Base-by-base conservation (phyloP, 2,797 vertebrate species). In the Neopelma chrysocephalum region DNA sequence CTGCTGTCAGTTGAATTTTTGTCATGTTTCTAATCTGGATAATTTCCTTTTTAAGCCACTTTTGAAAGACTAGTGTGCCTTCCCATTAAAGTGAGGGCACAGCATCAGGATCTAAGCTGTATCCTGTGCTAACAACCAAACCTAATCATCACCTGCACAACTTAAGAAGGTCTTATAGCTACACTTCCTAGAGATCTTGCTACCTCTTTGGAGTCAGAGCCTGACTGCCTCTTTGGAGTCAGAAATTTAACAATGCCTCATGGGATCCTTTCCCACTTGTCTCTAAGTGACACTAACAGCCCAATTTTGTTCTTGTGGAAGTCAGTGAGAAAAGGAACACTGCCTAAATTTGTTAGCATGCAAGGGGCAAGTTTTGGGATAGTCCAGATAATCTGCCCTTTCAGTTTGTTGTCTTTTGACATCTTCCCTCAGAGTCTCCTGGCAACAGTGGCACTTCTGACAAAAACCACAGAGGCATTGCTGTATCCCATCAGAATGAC, bases 371-470 rank as follows among this genome's bases (percentile, higher is more conserved):
- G 61, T 89, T 95, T 77, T 12, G 40, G 77, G 69, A 73, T 93
- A 86, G 66, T 94, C 94, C 68, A 75, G 91, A 82, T 95, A 95
- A 72, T 89, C 91, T 96, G 88, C 96, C 91, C 95, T 97, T 97
- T 97, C 78, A 93, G 61, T 78, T 95, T 96, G 89, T 94, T 86
- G 91, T 86, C 82, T 97, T 97, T 93, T 96, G 97, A 97, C 96
- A 97, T 96, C 95, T 97, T 96, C 89, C 87, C 82, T 96, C 90
- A 85, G 92, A 93, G 96, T 97, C 94, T 95, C 97, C 92, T 94
- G 97, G 96, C 96, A 97, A 97, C 97, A 96, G 88, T 69, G 89
- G 53, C 53, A 83, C 82, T 96, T 96, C 82, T 96, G 56, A 92
- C 86, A 96, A 91, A 97, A 97, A 70, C 93, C 94, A 86, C 86